Percentiles rank a stretch among this genome's conserved stretches.
Evolutionary conservation across 1,140 invertebrate species (phyloP).

Genomic region (Heliconius nattereri): DNA sequence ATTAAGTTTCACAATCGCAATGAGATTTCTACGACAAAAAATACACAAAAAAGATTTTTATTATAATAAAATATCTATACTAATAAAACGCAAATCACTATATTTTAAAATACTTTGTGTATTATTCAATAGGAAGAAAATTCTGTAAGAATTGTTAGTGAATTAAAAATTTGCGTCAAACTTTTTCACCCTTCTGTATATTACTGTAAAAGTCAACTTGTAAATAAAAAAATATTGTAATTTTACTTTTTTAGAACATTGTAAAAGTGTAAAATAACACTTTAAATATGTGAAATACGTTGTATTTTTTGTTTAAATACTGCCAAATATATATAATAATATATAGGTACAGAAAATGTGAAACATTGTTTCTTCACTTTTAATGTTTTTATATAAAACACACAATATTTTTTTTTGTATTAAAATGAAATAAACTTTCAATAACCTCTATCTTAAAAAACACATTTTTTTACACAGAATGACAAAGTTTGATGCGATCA

Average conservation of each 20-base stretch:
- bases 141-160: background rate
- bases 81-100: background rate
- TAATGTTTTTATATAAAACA: too few species aligned
- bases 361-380: too few species aligned
- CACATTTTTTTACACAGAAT: background rate
- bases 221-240: too few species aligned
- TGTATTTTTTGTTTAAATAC: too few species aligned
- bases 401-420: too few species aligned
- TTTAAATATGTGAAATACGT: too few species aligned
- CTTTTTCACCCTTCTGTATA: background rate
- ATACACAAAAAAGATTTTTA: background rate
- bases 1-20: conserved; percentile 49
- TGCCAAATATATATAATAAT: too few species aligned
- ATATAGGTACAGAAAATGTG: too few species aligned
- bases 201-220: too few species aligned
- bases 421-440: too few species aligned
- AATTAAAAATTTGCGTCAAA: background rate
- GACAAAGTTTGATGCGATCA: background rate
- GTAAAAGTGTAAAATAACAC: too few species aligned
- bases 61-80: background rate
- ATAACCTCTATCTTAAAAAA: background rate
- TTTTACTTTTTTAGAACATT: too few species aligned
- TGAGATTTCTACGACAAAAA: conserved; percentile 34
- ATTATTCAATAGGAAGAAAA: background rate
- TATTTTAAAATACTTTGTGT: conserved; percentile 9